Base-by-base conservation (phyloP, 2,888 invertebrate genomes). In the Tenthredo notha region DNA sequence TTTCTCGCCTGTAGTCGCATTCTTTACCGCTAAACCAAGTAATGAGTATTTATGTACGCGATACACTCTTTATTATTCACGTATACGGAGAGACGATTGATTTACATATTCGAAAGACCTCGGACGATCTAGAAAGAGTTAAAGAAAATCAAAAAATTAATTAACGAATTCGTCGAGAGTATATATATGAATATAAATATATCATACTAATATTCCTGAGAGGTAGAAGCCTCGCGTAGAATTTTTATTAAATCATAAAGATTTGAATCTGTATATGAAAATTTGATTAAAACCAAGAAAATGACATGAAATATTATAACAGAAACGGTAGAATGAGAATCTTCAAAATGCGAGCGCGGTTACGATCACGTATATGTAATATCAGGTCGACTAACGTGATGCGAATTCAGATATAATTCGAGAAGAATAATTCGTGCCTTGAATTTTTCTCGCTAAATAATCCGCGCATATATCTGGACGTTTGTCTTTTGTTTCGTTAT, bases 41-140 rank as follows among this genome's bases (percentile, higher is more conserved):
- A 80, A 80, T 58, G 58, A 83, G 83, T 83, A 83, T 83, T 83
- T 70, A 80, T 80, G 21, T 80, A 83, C 83, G 67, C 67, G 67
- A 65, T 58, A 40, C 18, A 67, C 29, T 50, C 2, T 65, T 47
- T 18, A 67, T 67, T 25, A 25, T 67, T 82, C 67, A 6, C n/a
- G 18, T 21, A n/a, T 58, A 29, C 47, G n/a, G 70, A 83, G n/a
- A 29, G 47, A 83, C 83, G 67, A 83, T 83, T 83, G 67, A 83
- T 83, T 83, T 83, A 83, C 50, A 21, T 18, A 12, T 21, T 25
- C 21, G 21, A 25, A 18, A 21, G 7, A n/a, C 50, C 67, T 12
- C 15, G 25, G 29, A 29, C 65, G 40, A 67, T 47, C 18, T 7
- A 10, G 40, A 80, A 61, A 80, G 37, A 77, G 12, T 50, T 1